Evolutionary conservation across 2,797 vertebrate species (phyloP), one percentile per base, ranked within the genome.

Genomic region (Karalla daura): DNA sequence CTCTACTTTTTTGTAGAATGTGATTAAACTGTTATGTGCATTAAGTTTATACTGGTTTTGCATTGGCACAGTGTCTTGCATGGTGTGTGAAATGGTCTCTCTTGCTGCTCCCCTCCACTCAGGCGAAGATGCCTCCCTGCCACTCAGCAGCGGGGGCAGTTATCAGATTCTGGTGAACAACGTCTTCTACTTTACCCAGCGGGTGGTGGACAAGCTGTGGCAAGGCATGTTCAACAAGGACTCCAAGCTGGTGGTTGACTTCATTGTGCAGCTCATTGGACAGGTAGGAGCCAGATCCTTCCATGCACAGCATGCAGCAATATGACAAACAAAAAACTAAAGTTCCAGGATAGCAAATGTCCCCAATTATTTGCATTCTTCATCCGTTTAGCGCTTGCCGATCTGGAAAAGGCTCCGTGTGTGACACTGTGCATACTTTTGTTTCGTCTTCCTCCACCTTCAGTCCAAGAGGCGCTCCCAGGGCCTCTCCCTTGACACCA

Each of bases 201-300:
- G 98, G 45, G 96, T 99, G 73, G 98, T 99, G 88, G 98, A 99
- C 92, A 99, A 99, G 83, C 95, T 99, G 81, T 99, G 98, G 98
- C 98, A 99, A 94, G 96, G 98, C 74, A 98, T 99, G 96, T 98
- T 98, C 93, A 98, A 97, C 92, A 99, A 98, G 91, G 98, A 99
- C 85, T 98, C 98, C 88, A 99, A 99, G 80, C 93, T 98, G 76
- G 96, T 99, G 72, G 97, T 99, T 88, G 98, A 99, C 65, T 99
- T 98, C 87, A 97, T 99, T 37, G 96, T 98, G 85, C 98, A 99
- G 88, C 95, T 99, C 56, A 98, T 99, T 55, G 96, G 96, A 91
- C 98, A 99, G 96, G 98, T 99, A 92, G 2, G 1, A 5, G 41
- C 2, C 4, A 14, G 27, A 21, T 8, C 12, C 7, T 32, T 3